Evolutionary conservation across 2,797 vertebrate species (phyloP).

Genomic region (Galagoides demidoff): DNA sequence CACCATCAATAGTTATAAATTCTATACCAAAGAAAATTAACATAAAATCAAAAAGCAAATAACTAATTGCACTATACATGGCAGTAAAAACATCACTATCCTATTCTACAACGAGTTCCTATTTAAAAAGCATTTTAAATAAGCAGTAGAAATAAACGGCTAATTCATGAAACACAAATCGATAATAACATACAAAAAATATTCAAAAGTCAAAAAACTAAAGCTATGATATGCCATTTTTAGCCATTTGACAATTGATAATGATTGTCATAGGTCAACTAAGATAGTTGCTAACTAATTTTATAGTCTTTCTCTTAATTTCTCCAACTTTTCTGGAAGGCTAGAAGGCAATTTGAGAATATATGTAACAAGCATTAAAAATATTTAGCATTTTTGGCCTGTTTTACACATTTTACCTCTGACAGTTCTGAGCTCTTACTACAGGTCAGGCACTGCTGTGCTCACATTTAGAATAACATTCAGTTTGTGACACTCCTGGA

Average conservation of each 20-base stretch:
- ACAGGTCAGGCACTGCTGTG: not conserved
- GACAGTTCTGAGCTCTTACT: not conserved
- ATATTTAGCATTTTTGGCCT: not conserved
- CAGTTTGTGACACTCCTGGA: not conserved
- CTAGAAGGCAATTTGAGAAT: not conserved
- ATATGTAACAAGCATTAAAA: not conserved
- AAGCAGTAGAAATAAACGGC: not conserved
- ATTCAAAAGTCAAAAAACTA: not conserved
- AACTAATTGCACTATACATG: not conserved
- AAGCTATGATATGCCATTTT: not conserved
- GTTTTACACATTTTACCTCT: not conserved
- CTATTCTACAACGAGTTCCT: not conserved
- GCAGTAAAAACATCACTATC: not conserved
- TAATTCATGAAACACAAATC: not conserved
- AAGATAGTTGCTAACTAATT: not conserved
- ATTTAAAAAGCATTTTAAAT: not conserved
- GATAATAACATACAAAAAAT: not conserved
- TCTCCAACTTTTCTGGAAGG: not conserved
- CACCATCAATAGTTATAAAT: not conserved
- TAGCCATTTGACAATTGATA: not conserved
- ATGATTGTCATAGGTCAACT: not conserved
- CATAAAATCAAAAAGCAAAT: not conserved
- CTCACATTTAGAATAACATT: not conserved
- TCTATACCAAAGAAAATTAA: not conserved
- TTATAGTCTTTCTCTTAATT: not conserved